Percentiles rank a stretch among this genome's conserved stretches.
Evolutionary conservation across 1,140 invertebrate genomes (phyloP).

Genomic region (Amphibalanus amphitrite): DNA sequence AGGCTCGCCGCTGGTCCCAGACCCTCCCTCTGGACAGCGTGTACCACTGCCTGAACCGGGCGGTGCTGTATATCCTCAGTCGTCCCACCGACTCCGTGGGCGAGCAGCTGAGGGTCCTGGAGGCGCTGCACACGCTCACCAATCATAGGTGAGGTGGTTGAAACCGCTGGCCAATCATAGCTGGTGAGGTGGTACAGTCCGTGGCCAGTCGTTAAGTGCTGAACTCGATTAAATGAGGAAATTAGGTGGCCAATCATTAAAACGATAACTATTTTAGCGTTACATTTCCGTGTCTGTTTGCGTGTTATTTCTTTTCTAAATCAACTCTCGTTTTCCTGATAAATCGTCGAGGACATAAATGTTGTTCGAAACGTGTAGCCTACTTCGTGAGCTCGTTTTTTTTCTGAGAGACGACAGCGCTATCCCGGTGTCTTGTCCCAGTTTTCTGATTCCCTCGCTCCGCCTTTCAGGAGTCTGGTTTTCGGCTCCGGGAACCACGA

Average conservation of each 20-base stretch:
- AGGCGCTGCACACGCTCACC: slow-evolving; percentile 82
- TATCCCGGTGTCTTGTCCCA: no score
- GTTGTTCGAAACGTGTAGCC: no score
- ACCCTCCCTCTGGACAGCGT: slow-evolving; percentile 48
- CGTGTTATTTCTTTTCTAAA: slow-evolving; percentile 8
- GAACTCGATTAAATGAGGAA: background rate
- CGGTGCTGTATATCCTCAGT: slow-evolving; percentile 80
- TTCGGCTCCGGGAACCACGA: slow-evolving; percentile 91
- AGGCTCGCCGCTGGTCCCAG: slow-evolving; percentile 45
- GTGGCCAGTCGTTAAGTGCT: background rate
- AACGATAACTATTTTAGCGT: no score
- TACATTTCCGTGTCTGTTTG: background rate
- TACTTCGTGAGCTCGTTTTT: no score
- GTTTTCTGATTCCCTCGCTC: no score
- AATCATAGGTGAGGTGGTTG: slow-evolving; percentile 41
- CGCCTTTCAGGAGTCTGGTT: slow-evolving; percentile 52
- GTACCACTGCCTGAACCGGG: slow-evolving; percentile 84
- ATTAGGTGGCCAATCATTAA: background rate
- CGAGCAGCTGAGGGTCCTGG: slow-evolving; percentile 79
- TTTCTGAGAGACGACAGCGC: no score
- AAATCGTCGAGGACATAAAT: no score
- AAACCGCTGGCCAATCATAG: no score
- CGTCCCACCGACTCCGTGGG: slow-evolving; percentile 70
- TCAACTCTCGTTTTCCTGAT: no score
- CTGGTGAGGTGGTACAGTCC: background rate